These are phyloP conservation scores for Misgurnus anguillicaudatus DNA, from an alignment of 2,113 vertebrate genomes.

Conservation along the genomic window DNA sequence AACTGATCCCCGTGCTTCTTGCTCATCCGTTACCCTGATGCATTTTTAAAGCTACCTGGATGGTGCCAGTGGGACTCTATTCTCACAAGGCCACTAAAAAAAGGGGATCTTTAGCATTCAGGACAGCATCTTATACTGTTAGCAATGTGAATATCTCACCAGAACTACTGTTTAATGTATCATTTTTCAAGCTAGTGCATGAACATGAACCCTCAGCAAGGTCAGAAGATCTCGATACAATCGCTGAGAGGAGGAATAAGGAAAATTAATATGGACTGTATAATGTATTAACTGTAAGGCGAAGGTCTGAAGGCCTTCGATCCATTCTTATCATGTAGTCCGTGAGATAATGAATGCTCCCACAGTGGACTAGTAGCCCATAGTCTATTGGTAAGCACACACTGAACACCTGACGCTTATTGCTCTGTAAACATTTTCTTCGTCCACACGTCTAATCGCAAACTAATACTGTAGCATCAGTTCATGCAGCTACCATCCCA, in stretches of 20 bases:
- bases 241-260: too few species aligned
- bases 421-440: too few species aligned
- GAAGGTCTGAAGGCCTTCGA: not conserved
- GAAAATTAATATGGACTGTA: not conserved
- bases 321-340: too few species aligned
- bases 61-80: conserved; percentile 17
- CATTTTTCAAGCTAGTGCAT: conserved; percentile 23
- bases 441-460: too few species aligned
- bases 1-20: conserved; percentile 26
- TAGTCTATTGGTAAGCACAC: too few species aligned
- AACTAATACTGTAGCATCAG: too few species aligned
- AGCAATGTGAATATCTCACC: conserved; percentile 4
- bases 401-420: too few species aligned
- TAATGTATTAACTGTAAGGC: not conserved
- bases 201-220: conserved; percentile 36
- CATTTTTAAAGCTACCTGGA: conserved; percentile 43
- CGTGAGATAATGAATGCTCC: too few species aligned
- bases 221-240: conserved; percentile 9
- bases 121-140: conserved; percentile 14
- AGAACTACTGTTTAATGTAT: conserved; percentile 26
- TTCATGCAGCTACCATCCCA: too few species aligned
- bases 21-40: conserved; percentile 49
- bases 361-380: too few species aligned
- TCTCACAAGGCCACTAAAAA: not conserved
- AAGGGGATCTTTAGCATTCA: conserved; percentile 41